A percentile compares a stretch with the other conserved stretches of the same genome.
Evolutionary conservation across 2,797 vertebrate genomes (phyloP).

Genomic region (Monodelphis domestica): DNA sequence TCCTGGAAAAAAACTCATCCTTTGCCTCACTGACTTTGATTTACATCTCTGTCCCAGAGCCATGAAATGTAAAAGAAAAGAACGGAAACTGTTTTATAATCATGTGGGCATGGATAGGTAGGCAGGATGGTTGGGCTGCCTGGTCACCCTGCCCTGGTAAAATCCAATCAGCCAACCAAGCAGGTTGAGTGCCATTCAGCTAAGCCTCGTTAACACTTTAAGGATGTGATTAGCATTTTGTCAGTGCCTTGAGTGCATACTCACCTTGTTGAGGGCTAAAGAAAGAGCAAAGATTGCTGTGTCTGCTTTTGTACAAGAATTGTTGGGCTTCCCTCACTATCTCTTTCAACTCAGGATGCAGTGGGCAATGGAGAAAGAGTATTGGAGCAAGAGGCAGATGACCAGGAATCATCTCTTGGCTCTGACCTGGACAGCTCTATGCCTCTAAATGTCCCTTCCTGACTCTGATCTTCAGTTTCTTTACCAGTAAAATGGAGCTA

Average conservation of each 20-base stretch:
- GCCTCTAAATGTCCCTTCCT: neutral
- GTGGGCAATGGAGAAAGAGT: neutral
- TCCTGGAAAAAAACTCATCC: slow-evolving; percentile 74
- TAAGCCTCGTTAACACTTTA: slow-evolving; percentile 77
- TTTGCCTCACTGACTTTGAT: slow-evolving; percentile 80
- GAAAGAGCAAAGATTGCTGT: neutral
- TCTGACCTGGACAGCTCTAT: neutral
- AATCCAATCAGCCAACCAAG: slow-evolving; percentile 56
- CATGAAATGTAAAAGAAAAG: slow-evolving; percentile 78
- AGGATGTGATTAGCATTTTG: slow-evolving; percentile 73
- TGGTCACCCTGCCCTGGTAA: slow-evolving; percentile 71
- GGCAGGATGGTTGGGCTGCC: slow-evolving; percentile 64
- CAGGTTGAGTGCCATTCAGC: slow-evolving; percentile 76
- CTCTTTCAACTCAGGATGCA: neutral
- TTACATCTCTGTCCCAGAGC: slow-evolving; percentile 76
- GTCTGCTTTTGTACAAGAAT: neutral
- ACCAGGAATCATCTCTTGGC: neutral
- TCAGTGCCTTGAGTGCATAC: slow-evolving; percentile 31
- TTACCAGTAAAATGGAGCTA: neutral
- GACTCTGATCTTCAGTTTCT: neutral
- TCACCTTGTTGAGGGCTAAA: slow-evolving; percentile 66
- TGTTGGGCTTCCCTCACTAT: neutral
- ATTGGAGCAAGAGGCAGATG: neutral
- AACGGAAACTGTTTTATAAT: slow-evolving; percentile 78
- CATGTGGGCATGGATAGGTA: slow-evolving; percentile 60